A percentile compares a stretch with the other conserved stretches of the same genome.
Conservation (phyloP, 2,797 vertebrate genomes). For the Octomys mimax region DNA sequence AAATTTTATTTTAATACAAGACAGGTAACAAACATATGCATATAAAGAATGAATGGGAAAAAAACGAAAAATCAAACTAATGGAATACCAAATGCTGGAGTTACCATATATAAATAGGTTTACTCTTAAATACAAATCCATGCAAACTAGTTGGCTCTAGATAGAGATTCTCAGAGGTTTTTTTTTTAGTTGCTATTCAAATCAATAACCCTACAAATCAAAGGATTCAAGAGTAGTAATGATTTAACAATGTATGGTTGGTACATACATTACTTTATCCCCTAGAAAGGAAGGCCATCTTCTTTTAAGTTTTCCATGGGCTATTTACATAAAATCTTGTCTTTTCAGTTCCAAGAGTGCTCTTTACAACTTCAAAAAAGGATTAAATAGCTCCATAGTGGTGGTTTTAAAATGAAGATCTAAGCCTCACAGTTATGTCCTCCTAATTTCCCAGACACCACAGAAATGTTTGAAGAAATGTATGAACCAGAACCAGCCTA, state of each 20-base stretch:
- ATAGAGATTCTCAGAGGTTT: conserved; percentile 22
- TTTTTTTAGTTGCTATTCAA: neutral
- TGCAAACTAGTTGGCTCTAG: neutral
- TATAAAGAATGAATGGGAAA: neutral
- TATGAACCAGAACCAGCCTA: neutral
- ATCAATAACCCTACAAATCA: conserved; percentile 12
- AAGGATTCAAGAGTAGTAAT: neutral
- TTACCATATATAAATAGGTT: neutral
- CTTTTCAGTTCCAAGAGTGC: neutral
- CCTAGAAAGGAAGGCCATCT: neutral
- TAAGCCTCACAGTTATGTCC: neutral
- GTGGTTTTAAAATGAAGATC: conserved; percentile 1
- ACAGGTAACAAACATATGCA: conserved; percentile 26
- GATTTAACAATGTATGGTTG: neutral
- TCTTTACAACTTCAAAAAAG: conserved; percentile 3
- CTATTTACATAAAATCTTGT: neutral
- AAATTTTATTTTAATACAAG: conserved; percentile 61
- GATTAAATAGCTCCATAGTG: neutral
- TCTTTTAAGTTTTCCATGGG: conserved; percentile 9
- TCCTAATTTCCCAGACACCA: neutral
- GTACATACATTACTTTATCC: neutral
- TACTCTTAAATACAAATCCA: neutral
- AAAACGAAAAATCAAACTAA: conserved; percentile 5
- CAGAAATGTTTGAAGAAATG: neutral
- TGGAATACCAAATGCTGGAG: neutral